Evolutionary conservation across 2,113 vertebrate species (phyloP).

Genomic region (Dipodomys ordii): DNA sequence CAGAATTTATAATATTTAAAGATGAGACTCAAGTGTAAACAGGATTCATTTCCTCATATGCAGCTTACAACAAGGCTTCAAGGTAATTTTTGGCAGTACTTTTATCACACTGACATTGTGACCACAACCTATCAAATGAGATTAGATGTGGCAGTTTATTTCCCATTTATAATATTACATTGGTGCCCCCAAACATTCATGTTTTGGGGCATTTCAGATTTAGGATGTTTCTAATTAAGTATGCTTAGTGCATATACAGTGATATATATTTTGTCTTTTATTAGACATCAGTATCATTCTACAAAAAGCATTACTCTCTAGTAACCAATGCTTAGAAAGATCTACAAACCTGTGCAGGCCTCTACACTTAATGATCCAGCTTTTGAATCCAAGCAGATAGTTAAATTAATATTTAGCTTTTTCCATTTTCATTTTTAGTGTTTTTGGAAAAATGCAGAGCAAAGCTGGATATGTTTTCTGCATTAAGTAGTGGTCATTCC

Average conservation of each 20-base stretch:
- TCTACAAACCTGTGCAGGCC: neutral
- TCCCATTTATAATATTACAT: neutral
- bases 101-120: neutral
- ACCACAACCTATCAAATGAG: neutral
- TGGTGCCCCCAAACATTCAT: neutral
- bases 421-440: neutral
- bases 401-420: slow-evolving; percentile 11
- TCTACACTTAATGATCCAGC: neutral
- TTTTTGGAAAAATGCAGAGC: neutral
- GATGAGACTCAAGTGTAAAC: neutral
- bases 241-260: neutral
- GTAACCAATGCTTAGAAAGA: neutral
- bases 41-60: neutral
- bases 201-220: neutral
- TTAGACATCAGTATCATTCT: neutral
- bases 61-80: neutral
- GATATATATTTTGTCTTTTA: neutral
- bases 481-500: neutral
- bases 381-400: neutral
- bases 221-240: neutral
- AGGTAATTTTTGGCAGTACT: neutral
- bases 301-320: neutral
- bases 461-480: neutral
- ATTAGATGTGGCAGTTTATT: neutral
- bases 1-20: neutral